These are phyloP conservation scores for Emys orbicularis DNA, from an alignment of 2,797 vertebrate species.

Conservation along the genomic window DNA sequence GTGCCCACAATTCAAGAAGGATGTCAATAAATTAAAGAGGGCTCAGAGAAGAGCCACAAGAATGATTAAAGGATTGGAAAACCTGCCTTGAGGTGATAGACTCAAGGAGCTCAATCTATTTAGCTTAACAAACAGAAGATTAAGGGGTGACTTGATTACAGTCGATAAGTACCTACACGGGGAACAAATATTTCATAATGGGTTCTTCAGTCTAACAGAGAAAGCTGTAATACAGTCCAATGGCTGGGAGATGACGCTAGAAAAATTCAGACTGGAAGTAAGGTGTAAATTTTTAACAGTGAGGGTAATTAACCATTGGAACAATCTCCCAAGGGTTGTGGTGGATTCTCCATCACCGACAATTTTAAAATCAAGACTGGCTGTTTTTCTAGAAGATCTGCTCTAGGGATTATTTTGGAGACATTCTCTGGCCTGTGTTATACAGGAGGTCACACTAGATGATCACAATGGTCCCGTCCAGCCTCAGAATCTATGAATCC, in stretches of 20 bases:
- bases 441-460: background rate
- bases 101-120: background rate
- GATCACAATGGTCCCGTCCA: background rate
- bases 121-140: background rate
- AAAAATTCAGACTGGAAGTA: background rate
- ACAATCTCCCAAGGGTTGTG: background rate
- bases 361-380: background rate
- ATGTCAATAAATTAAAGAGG: background rate
- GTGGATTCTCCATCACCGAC: background rate
- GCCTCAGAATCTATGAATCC: background rate
- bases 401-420: background rate
- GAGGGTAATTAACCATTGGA: background rate
- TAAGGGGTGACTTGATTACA: background rate
- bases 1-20: background rate
- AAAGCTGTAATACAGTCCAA: background rate
- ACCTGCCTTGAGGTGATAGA: background rate
- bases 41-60: background rate
- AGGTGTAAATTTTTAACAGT: background rate
- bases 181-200: background rate
- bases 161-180: background rate
- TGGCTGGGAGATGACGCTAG: background rate
- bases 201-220: background rate
- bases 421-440: background rate
- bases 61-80: background rate
- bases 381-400: background rate